phyloP scores from a whole-genome alignment of 2,113 vertebrate genomes.

The Oncorhynchus tshawytscha region DNA sequence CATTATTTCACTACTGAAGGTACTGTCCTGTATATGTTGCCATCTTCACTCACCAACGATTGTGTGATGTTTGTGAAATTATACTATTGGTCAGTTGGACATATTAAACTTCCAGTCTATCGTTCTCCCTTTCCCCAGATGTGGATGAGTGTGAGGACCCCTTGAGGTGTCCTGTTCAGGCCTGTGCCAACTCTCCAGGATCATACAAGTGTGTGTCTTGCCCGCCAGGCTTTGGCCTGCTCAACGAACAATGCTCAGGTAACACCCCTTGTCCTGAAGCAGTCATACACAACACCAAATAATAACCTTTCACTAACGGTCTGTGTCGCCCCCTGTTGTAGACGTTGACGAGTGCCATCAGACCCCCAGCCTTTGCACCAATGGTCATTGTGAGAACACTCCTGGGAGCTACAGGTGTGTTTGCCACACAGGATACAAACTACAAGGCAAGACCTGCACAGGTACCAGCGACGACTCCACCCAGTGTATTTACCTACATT shows the following conservation, averaged over 20 bases:
- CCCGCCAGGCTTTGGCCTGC: conserved; percentile 61
- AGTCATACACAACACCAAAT: background rate
- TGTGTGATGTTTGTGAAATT: no score
- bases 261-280: background rate
- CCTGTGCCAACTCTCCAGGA: conserved; percentile 72
- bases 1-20: background rate
- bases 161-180: conserved; percentile 70
- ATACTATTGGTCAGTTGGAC: no score
- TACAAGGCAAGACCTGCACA: conserved; percentile 65
- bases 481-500: no score
- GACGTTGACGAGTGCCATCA: conserved; percentile 69
- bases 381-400: conserved; percentile 74
- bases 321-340: background rate
- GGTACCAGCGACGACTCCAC: conserved; percentile 44
- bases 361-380: conserved; percentile 56
- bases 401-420: conserved; percentile 75
- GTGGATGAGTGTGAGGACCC: conserved; percentile 72
- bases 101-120: no score
- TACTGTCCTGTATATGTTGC: background rate
- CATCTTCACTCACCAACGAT: background rate
- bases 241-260: conserved; percentile 69
- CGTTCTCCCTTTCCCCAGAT: conserved; percentile 41
- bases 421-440: conserved; percentile 74
- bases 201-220: conserved; percentile 75
- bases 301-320: background rate